phyloP scores from a whole-genome alignment of 2,888 invertebrate genomes.

The Parnassius glacialis region DNA sequence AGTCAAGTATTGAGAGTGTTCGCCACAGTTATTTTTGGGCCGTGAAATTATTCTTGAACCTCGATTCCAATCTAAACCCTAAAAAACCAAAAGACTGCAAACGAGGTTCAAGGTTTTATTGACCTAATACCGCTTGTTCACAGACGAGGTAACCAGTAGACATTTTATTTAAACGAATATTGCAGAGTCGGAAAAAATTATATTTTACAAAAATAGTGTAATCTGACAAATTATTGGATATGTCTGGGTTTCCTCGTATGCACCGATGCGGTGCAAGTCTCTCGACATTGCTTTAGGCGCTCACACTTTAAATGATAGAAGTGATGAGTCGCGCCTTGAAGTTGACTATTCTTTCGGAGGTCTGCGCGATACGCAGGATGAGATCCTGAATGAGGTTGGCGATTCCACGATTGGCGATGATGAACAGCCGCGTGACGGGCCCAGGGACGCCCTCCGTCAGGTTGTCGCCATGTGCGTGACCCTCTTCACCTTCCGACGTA shows the following conservation, averaged over 20 bases:
- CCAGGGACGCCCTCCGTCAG: slow-evolving; percentile 92
- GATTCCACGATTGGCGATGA: slow-evolving; percentile 92
- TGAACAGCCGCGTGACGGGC: slow-evolving; percentile 91
- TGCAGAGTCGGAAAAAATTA: too few species aligned
- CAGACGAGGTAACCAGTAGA: neutral
- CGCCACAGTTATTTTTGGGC: slow-evolving; percentile 29
- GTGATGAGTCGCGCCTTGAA: slow-evolving; percentile 95
- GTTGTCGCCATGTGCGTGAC: slow-evolving; percentile 83
- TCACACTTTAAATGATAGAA: slow-evolving; percentile 87
- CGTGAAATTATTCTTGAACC: slow-evolving; percentile 25
- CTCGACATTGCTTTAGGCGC: slow-evolving; percentile 55
- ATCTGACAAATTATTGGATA: neutral
- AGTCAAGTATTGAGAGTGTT: slow-evolving; percentile 38
- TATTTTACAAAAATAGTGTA: too few species aligned
- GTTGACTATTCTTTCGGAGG: slow-evolving; percentile 95
- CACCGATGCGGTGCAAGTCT: slow-evolving; percentile 32
- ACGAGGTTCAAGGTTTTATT: slow-evolving; percentile 9
- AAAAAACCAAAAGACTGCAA: slow-evolving; percentile 11
- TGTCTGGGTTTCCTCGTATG: neutral
- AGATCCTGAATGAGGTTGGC: slow-evolving; percentile 93
- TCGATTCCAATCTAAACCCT: slow-evolving; percentile 14
- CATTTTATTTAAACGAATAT: neutral
- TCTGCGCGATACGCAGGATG: slow-evolving; percentile 93
- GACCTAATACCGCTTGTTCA: slow-evolving; percentile 10
- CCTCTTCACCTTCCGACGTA: slow-evolving; percentile 74